These are phyloP conservation scores for Etheostoma spectabile DNA, from an alignment of 2,113 vertebrate species.

Conservation along the genomic window DNA sequence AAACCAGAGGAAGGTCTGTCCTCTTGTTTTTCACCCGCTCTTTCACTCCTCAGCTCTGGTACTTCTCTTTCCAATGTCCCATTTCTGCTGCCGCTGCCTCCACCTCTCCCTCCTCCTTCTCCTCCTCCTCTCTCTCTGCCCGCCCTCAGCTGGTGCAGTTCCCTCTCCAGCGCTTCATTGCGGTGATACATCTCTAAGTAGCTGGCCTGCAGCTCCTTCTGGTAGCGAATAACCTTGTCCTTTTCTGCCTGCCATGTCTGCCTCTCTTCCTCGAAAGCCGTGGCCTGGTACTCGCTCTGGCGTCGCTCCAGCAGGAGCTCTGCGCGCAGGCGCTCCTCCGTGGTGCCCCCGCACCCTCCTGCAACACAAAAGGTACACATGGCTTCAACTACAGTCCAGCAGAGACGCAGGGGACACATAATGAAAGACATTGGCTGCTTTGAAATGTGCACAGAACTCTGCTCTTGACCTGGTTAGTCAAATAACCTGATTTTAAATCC, in stretches of 20 bases:
- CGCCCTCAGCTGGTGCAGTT: constrained; percentile 85
- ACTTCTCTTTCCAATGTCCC: constrained; percentile 90
- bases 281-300: constrained; percentile 92
- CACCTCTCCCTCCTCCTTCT: constrained; percentile 79
- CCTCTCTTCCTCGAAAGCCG: constrained; percentile 92
- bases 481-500: constrained; percentile 48
- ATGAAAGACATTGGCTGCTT: constrained; percentile 49
- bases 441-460: constrained; percentile 12
- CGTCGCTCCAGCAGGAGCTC: constrained; percentile 93
- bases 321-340: constrained; percentile 90
- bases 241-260: constrained; percentile 96
- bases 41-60: constrained; percentile 78
- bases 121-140: constrained; percentile 75
- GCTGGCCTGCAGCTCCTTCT: constrained; percentile 92
- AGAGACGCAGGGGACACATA: constrained; percentile 28
- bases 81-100: constrained; percentile 72
- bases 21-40: constrained; percentile 78
- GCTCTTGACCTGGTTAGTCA: constrained; percentile 55
- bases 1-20: constrained; percentile 81
- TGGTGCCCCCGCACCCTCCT: constrained; percentile 70
- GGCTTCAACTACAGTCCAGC: constrained; percentile 43
- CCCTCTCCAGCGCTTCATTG: constrained; percentile 90
- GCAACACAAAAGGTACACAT: constrained; percentile 47
- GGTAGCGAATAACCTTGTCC: constrained; percentile 88
- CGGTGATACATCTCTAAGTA: constrained; percentile 97